Percentiles rank a stretch among this genome's conserved stretches.
Conservation (phyloP, 2,797 vertebrate genomes). For the Lacerta bilineata region DNA sequence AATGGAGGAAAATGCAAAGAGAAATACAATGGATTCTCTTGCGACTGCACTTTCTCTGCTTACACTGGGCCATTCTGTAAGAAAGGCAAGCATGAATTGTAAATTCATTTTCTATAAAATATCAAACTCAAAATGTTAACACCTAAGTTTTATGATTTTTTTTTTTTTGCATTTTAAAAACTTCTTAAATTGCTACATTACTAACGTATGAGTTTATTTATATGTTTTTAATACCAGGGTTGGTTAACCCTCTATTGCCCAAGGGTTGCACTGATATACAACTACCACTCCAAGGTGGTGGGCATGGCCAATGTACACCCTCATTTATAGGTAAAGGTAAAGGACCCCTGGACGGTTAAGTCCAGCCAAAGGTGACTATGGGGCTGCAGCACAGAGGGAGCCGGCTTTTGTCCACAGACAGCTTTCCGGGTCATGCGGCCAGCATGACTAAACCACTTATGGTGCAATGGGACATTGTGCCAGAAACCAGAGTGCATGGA, state of each 20-base stretch:
- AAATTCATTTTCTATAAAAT: background rate
- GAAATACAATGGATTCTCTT: conserved; percentile 87
- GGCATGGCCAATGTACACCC: too few relatives aligned
- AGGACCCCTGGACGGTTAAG: too few relatives aligned
- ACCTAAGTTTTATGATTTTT: background rate
- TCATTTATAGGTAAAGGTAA: too few relatives aligned
- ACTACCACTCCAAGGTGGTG: too few relatives aligned
- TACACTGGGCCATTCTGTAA: conserved; percentile 90
- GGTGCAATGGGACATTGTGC: too few relatives aligned
- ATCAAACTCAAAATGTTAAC: background rate
- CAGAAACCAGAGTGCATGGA: background rate
- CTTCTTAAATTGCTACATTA: background rate
- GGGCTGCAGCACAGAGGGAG: too few relatives aligned
- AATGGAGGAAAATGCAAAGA: conserved; percentile 89
- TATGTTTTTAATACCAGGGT: too few relatives aligned
- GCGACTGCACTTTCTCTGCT: conserved; percentile 88
- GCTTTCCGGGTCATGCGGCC: background rate
- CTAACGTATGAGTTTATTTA: background rate
- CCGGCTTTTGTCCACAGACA: too few relatives aligned
- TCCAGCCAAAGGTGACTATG: too few relatives aligned
- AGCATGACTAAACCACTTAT: background rate
- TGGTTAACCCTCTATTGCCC: too few relatives aligned
- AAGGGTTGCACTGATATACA: too few relatives aligned
- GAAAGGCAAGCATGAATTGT: conserved; percentile 79
- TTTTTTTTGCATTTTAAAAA: background rate